phyloP scores from a whole-genome alignment of 1,140 invertebrate species.

The Caenorhabditis latens region DNA sequence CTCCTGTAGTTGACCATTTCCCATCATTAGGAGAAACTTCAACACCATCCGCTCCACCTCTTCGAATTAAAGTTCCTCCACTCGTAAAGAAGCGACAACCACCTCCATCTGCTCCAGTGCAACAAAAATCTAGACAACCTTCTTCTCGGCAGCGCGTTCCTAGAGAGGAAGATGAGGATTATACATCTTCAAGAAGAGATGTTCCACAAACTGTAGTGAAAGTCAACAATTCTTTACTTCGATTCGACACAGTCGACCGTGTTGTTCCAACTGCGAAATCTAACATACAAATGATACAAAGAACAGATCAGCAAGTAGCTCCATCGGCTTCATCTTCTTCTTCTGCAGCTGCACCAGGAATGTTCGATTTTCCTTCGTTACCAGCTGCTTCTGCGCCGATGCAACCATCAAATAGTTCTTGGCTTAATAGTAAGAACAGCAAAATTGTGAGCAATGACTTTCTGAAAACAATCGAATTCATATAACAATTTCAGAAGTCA shows the following conservation, averaged over 20 bases:
- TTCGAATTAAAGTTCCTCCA: constrained; percentile 28
- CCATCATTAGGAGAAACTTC: constrained; percentile 28
- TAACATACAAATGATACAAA: constrained; percentile 36
- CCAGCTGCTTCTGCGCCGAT: constrained; percentile 7
- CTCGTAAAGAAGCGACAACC: constrained; percentile 18
- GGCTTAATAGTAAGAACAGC: constrained; percentile 36
- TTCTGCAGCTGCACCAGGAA: background rate
- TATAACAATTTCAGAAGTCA: background rate
- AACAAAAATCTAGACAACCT: background rate
- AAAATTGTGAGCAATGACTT: constrained; percentile 15
- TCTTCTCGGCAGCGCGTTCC: background rate
- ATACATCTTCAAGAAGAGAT: constrained; percentile 15
- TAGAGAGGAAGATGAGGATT: constrained; percentile 5
- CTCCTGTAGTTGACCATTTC: background rate
- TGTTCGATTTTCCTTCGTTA: constrained; percentile 6
- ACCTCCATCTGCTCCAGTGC: background rate
- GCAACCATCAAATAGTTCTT: background rate
- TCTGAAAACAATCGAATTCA: background rate
- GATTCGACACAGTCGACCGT: constrained; percentile 13
- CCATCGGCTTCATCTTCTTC: background rate
- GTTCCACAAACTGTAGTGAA: constrained; percentile 3
- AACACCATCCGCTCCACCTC: background rate
- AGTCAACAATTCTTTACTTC: constrained; percentile 12
- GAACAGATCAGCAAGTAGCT: background rate
- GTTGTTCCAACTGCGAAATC: background rate